These are phyloP conservation scores for Patiria miniata DNA, from an alignment of 35 echinoderm and acorn worm species.

Conservation along the genomic window DNA sequence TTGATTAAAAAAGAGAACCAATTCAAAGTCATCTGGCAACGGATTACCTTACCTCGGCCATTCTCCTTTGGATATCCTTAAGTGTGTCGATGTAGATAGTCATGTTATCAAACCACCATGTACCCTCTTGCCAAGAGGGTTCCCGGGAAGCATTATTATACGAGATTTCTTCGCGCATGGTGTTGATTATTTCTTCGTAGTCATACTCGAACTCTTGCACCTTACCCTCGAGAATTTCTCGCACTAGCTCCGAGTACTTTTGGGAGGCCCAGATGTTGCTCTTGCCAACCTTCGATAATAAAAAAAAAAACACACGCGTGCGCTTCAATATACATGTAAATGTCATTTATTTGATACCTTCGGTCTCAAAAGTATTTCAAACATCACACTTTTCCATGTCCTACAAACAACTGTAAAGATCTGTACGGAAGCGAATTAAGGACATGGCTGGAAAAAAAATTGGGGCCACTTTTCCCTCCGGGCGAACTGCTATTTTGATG, in stretches of 20 bases:
- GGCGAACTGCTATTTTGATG: too few relatives aligned
- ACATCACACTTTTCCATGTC: too few relatives aligned
- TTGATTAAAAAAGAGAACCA: too few relatives aligned
- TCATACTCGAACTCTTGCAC: slow-evolving; percentile 40
- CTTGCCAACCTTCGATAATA: slow-evolving; percentile 43
- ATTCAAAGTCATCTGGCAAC: too few relatives aligned
- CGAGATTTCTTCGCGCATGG: slow-evolving; percentile 59
- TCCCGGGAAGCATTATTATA: slow-evolving; percentile 62
- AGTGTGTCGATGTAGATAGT: slow-evolving; percentile 87
- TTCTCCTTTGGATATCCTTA: slow-evolving; percentile 65
- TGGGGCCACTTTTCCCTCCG: too few relatives aligned
- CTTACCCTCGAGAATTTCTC: slow-evolving; percentile 57
- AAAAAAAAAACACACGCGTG: background rate
- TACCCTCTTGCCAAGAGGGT: slow-evolving; percentile 73
- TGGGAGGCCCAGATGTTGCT: slow-evolving; percentile 73
- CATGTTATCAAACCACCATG: slow-evolving; percentile 91
- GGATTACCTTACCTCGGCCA: slow-evolving; percentile 57
- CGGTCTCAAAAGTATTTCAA: too few relatives aligned
- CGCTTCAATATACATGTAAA: too few relatives aligned
- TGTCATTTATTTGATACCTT: too few relatives aligned
- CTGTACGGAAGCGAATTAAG: too few relatives aligned
- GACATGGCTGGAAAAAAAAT: too few relatives aligned
- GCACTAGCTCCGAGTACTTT: slow-evolving; percentile 65
- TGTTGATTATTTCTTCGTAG: slow-evolving; percentile 46
- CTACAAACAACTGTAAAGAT: too few relatives aligned